Conservation (phyloP, 2,113 vertebrate species). For the Bos indicus region DNA sequence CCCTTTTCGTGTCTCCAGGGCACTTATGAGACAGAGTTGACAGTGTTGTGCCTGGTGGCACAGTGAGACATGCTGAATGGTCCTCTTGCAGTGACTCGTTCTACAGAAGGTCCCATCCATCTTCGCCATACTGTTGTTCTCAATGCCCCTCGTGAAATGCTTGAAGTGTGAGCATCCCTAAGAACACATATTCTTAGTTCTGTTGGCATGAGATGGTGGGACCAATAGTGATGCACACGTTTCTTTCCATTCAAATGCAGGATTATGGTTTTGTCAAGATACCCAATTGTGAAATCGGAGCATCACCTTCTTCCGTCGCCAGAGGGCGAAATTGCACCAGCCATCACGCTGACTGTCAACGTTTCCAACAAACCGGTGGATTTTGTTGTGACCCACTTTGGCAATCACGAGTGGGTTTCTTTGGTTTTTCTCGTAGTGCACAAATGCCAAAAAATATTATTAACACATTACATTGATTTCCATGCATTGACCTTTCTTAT, state of each 20-base stretch:
- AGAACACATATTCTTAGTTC: background rate
- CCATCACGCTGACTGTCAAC: conserved; percentile 80
- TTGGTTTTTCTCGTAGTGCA: background rate
- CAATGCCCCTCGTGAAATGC: background rate
- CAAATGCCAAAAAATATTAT: background rate
- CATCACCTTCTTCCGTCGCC: conserved; percentile 83
- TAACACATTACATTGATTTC: background rate
- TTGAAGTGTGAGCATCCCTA: too few relatives aligned
- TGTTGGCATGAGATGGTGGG: background rate
- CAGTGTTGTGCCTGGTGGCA: background rate
- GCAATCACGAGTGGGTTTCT: conserved; percentile 81
- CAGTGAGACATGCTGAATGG: background rate
- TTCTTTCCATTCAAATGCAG: conserved; percentile 49
- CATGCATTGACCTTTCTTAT: background rate
- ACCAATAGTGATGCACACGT: background rate
- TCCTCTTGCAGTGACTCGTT: accelerated
- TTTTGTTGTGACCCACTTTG: conserved; percentile 83
- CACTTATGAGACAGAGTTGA: background rate
- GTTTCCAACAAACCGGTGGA: conserved; percentile 75
- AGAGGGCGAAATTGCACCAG: conserved; percentile 82
- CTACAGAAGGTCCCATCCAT: background rate
- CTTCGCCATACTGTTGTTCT: background rate
- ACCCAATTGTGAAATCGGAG: conserved; percentile 79
- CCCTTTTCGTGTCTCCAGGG: background rate
- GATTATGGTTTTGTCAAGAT: conserved; percentile 80